A percentile compares a stretch with the other conserved stretches of the same genome.
phyloP scores from a whole-genome alignment of 1,140 invertebrate species.

The Homarus americanus region DNA sequence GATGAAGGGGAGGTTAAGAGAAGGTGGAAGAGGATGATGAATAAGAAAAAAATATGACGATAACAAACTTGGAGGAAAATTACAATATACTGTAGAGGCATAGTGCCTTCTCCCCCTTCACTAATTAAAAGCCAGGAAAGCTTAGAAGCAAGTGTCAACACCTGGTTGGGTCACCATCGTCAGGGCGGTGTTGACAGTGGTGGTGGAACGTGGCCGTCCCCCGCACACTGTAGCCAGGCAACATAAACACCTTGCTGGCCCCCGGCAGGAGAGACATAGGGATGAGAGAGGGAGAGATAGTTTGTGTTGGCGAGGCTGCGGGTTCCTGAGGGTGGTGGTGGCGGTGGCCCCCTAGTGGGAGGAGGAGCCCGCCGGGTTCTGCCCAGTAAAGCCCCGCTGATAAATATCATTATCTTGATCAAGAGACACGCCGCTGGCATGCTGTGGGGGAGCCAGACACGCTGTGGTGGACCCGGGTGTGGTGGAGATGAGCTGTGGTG shows the following conservation, averaged over 20 bases:
- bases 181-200: neutral
- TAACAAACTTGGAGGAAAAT: neutral
- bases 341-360: neutral
- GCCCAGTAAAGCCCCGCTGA: conserved; percentile 19
- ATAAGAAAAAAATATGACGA: neutral
- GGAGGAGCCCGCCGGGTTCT: neutral
- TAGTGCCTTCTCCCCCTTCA: neutral
- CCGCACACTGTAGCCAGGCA: neutral
- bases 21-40: neutral
- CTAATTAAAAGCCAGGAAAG: neutral
- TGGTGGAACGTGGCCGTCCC: neutral
- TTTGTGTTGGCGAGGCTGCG: conserved; percentile 22
- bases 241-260: neutral
- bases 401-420: conserved; percentile 63
- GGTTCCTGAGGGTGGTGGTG: neutral
- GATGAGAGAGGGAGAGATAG: conserved; percentile 6
- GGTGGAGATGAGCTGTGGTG: neutral
- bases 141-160: neutral
- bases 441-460: neutral
- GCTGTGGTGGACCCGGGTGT: neutral
- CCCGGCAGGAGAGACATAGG: neutral
- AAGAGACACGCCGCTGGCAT: conserved; percentile 25
- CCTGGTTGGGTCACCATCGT: neutral
- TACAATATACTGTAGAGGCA: neutral
- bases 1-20: neutral